A percentile compares a stretch with the other conserved stretches of the same genome.
These are phyloP conservation scores for Dendrolimus pini DNA, from an alignment of 2,888 invertebrate genomes.

Conservation along the genomic window DNA sequence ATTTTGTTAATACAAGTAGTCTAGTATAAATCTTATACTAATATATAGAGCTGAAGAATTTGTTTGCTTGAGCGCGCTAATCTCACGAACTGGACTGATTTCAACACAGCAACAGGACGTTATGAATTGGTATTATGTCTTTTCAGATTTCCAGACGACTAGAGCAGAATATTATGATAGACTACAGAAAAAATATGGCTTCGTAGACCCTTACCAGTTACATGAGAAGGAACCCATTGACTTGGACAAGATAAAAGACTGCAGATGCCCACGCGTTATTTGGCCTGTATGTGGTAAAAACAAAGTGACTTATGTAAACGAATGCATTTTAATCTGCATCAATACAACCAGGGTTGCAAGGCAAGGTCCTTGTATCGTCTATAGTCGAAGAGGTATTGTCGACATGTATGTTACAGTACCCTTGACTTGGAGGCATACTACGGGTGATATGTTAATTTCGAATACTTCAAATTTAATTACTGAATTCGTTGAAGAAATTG, in stretches of 20 bases:
- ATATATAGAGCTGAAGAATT: no score
- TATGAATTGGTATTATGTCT: no score
- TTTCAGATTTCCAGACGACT: neutral
- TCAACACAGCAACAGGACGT: no score
- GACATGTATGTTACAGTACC: slow-evolving; percentile 5
- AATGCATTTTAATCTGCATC: slow-evolving; percentile 28
- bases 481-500: neutral
- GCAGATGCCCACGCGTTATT: slow-evolving; percentile 30
- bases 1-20: no score
- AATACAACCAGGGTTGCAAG: slow-evolving; percentile 10
- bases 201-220: slow-evolving; percentile 4
- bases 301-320: slow-evolving; percentile 26
- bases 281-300: slow-evolving; percentile 27
- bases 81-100: no score
- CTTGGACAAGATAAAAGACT: slow-evolving; percentile 2
- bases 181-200: neutral
- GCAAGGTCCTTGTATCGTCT: slow-evolving; percentile 28
- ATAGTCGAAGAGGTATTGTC: slow-evolving; percentile 15
- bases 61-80: no score
- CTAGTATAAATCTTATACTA: no score
- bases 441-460: neutral
- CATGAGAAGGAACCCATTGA: slow-evolving; percentile 1
- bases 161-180: neutral
- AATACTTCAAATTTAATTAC: neutral
- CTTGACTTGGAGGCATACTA: slow-evolving; percentile 3